A percentile compares a stretch with the other conserved stretches of the same genome.
These are phyloP conservation scores for Cochlearius cochlearius DNA, from an alignment of 2,113 vertebrate genomes.

Conservation along the genomic window DNA sequence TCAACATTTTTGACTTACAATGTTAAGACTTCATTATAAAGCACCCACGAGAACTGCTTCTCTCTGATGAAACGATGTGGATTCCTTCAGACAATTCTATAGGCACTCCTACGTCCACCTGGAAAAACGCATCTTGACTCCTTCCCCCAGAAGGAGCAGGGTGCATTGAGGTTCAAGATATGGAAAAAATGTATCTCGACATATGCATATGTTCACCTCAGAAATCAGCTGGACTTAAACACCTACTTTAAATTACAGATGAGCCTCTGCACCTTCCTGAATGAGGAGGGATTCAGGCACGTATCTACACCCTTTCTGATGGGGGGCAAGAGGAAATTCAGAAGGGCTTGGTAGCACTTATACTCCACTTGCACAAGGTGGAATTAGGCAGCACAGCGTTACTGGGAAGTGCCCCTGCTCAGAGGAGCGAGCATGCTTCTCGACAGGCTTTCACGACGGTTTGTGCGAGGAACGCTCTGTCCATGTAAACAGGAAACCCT, in stretches of 20 bases:
- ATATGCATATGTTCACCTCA: rapidly evolving
- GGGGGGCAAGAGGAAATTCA: not conserved
- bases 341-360: not conserved
- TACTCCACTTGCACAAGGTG: not conserved
- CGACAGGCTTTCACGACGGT: rapidly evolving
- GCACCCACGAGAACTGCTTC: not conserved
- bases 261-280: not conserved
- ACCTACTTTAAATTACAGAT: not conserved
- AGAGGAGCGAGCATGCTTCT: rapidly evolving
- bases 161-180: not conserved
- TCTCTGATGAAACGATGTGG: not conserved
- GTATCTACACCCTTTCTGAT: not conserved
- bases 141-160: not conserved
- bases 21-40: not conserved
- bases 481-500: not conserved
- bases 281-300: not conserved
- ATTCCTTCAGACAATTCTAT: not conserved
- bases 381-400: not conserved
- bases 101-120: not conserved
- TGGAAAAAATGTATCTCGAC: not conserved
- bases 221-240: not conserved
- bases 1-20: not conserved
- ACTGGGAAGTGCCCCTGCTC: not conserved
- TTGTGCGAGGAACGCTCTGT: rapidly evolving
- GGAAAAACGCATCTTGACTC: not conserved